Evolutionary conservation across 2,888 invertebrate species (phyloP), one percentile per base, ranked within the genome.

Genomic region (Chydorus sphaericus): DNA sequence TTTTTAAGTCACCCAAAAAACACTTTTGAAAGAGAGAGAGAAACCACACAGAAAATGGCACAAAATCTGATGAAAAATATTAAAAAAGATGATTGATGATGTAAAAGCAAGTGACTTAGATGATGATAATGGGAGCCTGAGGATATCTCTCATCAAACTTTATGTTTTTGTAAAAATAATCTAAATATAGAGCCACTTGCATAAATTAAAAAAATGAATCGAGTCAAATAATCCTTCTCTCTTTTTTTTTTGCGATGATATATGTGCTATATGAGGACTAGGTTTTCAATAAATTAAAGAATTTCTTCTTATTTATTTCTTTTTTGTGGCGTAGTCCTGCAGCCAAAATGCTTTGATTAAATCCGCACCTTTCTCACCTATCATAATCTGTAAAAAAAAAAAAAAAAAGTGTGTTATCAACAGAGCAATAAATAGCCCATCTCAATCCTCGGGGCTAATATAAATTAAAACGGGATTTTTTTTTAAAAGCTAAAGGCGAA

Each of bases 351-450:
- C 82, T 66, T 88, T 89, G 51, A 91, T 84, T 77, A 91, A 76
- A 65, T 91, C 89, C 10, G 89, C 77, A 0, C 85, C 89, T 67
- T 90, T 91, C 67, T 91, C 91, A 0, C 82, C 91, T 49, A 91
- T 83, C 90, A 91, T 91, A 30, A 91, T 87, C 37, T 44, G 44
- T 23, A 39, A 39, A 10, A 8, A 8, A 44, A 23, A 26, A n/a
- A n/a, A 18, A 6, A 38, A 16, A n/a, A 38, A 18, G 3, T 1
- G 7, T 18, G 20, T 38, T 38, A 11, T 6, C 16, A n/a, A 3
- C 10, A 11, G 38, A 38, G 16, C 16, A 3, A 3, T 5, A 37
- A 38, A n/a, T 38, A n/a, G n/a, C n/a, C n/a, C n/a, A n/a, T n/a
- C n/a, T n/a, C n/a, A n/a, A n/a, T n/a, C n/a, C n/a, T n/a, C n/a